Evolutionary conservation across 1,140 invertebrate species (phyloP), one percentile per base, ranked within the genome.

Genomic region (Lycorma delicatula): DNA sequence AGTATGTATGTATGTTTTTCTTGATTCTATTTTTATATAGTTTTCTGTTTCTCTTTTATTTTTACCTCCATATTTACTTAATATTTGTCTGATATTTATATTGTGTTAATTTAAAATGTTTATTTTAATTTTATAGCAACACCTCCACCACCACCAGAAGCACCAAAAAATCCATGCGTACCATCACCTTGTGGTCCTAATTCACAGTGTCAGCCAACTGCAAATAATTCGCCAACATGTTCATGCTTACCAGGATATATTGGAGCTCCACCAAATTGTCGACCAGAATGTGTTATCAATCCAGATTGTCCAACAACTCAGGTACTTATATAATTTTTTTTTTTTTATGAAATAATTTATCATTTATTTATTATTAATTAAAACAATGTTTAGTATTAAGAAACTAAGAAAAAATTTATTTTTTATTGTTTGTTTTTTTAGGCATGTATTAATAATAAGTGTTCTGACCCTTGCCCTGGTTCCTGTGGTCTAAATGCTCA

Each of bases 161-260:
- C 66, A 59, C 53, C 59, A 31, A 62, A 66, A 26, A 58, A 67
- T 23, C 72, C 74, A 18, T 91, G 87, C 67, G 71, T 81, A 46
- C 85, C 86, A 26, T 83, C 84, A 27, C 87, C 88, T 25, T 93
- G 89, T 69, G 90, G 90, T 47, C 79, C 83, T 12, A 87, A 91
- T 72, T 85, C 87, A 12, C 75, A 84, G 67, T 93, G 89, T 71
- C 78, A 81, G 63, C n/a, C n/a, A n/a, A 73, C 81, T 34, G 75
- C 81, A 63, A 79, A 81, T 44, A 79, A 81, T 57, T 84, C 83
- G 58, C 80, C 83, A 34, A 79, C 83, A 55, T 91, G 88, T 67
- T 82, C 83, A 23, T 87, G 84, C 67, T 73, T 79, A 29, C 73
- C 73, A 23, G 74, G 74, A 47, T 85, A 81, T 62, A 72, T 80